A percentile compares a stretch with the other conserved stretches of the same genome.
Evolutionary conservation across 2,113 vertebrate genomes (phyloP).

Genomic region (Pitta sordida): DNA sequence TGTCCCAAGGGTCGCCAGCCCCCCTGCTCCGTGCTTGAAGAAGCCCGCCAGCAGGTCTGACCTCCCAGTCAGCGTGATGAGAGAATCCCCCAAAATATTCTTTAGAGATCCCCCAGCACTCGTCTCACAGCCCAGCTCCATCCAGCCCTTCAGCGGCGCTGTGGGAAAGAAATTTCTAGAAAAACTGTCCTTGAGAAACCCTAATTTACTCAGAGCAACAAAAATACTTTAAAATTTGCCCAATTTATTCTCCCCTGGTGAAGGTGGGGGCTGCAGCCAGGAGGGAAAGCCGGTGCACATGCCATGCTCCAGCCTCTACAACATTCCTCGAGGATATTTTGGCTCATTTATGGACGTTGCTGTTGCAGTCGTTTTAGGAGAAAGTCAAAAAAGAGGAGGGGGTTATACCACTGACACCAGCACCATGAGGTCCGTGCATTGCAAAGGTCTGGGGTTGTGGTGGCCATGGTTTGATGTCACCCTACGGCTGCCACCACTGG

Average conservation of each 20-base stretch:
- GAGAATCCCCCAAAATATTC: background rate
- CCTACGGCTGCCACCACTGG: background rate
- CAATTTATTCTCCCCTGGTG: background rate
- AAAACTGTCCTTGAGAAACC: background rate
- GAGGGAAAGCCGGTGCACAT: background rate
- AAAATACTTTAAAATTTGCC: background rate
- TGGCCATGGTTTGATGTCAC: background rate
- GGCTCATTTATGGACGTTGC: background rate
- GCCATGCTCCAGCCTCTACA: background rate
- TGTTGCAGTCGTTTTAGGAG: background rate
- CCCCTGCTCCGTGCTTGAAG: fast-evolving
- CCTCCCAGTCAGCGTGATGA: background rate
- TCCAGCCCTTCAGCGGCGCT: background rate
- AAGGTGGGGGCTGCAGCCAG: background rate
- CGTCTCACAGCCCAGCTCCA: background rate
- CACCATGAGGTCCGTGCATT: background rate
- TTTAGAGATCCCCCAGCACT: too few relatives aligned
- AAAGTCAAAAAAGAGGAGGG: background rate
- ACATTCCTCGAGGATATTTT: background rate
- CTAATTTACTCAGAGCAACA: background rate
- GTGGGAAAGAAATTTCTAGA: background rate
- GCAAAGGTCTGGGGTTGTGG: background rate
- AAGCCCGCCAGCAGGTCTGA: background rate
- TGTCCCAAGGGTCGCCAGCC: fast-evolving
- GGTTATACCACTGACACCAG: too few relatives aligned